Evolutionary conservation across 2,113 vertebrate species (phyloP).

Genomic region (Phaethornis superciliosus): DNA sequence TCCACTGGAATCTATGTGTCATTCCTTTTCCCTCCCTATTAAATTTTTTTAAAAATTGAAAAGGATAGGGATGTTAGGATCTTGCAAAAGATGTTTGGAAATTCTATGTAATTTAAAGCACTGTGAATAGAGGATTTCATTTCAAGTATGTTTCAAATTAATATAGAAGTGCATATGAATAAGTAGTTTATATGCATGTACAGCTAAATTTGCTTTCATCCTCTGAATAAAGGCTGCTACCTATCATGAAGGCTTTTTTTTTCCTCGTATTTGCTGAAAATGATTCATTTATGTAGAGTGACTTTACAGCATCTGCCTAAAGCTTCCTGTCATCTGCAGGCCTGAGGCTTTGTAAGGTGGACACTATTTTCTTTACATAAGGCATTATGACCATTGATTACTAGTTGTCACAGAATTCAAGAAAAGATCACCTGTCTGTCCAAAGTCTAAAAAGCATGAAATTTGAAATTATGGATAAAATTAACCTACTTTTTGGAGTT

Average conservation of each 20-base stretch:
- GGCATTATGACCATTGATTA: rapidly evolving
- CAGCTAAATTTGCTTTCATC: background rate
- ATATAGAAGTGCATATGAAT: background rate
- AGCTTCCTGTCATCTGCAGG: background rate
- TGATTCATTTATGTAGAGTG: background rate
- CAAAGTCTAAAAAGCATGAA: background rate
- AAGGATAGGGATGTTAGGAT: background rate
- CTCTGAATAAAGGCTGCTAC: background rate
- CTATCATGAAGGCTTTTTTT: background rate
- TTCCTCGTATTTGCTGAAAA: background rate
- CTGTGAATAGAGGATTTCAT: background rate
- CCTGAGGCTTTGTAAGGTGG: background rate
- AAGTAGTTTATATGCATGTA: background rate
- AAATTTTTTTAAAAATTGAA: background rate
- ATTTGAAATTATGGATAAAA: background rate
- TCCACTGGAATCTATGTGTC: background rate
- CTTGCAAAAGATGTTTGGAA: background rate
- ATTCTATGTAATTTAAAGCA: background rate
- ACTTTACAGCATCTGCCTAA: background rate
- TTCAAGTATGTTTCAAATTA: background rate
- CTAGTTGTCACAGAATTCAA: background rate
- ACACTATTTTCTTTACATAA: background rate
- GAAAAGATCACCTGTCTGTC: background rate
- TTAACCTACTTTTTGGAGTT: background rate
- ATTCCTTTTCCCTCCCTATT: background rate